phyloP scores from a whole-genome alignment of 1,140 invertebrate genomes.

The Drosophila saltans region DNA sequence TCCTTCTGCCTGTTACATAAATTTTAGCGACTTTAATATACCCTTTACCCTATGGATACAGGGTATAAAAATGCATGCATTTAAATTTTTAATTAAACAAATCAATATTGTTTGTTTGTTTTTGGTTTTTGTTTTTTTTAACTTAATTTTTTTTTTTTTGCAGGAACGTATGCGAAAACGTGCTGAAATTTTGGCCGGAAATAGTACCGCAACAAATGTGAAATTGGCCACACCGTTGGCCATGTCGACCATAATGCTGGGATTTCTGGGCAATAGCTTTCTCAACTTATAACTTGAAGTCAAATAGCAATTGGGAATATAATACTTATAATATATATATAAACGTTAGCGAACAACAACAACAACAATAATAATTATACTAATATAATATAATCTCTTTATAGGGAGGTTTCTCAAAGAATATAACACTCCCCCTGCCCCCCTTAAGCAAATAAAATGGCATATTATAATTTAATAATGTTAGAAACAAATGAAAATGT shows the following conservation, averaged over 20 bases:
- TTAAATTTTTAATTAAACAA: no score
- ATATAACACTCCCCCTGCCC: background rate
- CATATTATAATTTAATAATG: background rate
- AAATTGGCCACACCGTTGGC: slow-evolving; percentile 61
- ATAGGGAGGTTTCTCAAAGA: background rate
- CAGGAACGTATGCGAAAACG: slow-evolving; percentile 84
- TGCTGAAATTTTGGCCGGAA: slow-evolving; percentile 85
- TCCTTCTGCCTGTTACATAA: no score
- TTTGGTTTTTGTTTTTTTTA: no score
- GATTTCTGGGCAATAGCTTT: slow-evolving; percentile 71
- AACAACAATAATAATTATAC: background rate
- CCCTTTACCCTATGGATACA: no score
- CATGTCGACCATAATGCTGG: slow-evolving; percentile 79
- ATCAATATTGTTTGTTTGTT: background rate
- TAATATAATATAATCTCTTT: background rate
- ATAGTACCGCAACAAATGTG: slow-evolving; percentile 84
- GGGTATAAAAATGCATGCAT: no score
- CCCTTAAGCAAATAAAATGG: background rate
- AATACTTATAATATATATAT: background rate
- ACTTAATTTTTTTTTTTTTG: background rate
- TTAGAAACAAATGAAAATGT: background rate
- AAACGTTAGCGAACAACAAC: background rate
- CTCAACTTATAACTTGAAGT: slow-evolving; percentile 80
- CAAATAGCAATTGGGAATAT: slow-evolving; percentile 40
- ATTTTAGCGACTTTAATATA: no score